phyloP scores from a whole-genome alignment of 2,797 vertebrate species.

The Hypotaenidia okinawae region DNA sequence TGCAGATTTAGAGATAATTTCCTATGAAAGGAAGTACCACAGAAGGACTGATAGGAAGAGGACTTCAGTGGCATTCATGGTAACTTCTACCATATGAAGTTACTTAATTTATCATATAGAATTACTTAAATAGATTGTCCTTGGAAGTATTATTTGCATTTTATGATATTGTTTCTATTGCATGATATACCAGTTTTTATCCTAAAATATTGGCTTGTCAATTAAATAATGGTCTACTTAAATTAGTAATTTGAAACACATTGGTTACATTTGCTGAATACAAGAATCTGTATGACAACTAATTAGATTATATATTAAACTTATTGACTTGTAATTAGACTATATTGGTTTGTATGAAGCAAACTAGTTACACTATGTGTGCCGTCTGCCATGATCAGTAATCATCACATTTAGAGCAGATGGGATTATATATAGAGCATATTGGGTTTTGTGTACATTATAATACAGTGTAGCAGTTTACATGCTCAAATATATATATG shows the following conservation, averaged over 20 bases:
- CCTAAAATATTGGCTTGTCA: constrained; percentile 5
- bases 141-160: neutral
- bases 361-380: neutral
- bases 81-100: neutral
- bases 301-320: constrained; percentile 53
- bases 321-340: constrained; percentile 55
- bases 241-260: neutral
- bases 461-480: neutral
- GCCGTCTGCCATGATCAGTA: constrained; percentile 2
- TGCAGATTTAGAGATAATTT: neutral
- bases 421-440: neutral
- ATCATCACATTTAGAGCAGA: constrained; percentile 27
- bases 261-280: constrained; percentile 29
- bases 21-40: neutral
- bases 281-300: constrained; percentile 15
- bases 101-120: neutral
- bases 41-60: neutral
- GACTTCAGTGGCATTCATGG: neutral
- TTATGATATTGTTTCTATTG: neutral
- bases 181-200: neutral
- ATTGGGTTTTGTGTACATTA: neutral
- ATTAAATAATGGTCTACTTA: constrained; percentile 42
- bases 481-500: neutral
- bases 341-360: neutral
- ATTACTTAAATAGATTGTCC: neutral